Conservation (phyloP, 2,797 vertebrate genomes). For the Hapalemur alaotrensis region DNA sequence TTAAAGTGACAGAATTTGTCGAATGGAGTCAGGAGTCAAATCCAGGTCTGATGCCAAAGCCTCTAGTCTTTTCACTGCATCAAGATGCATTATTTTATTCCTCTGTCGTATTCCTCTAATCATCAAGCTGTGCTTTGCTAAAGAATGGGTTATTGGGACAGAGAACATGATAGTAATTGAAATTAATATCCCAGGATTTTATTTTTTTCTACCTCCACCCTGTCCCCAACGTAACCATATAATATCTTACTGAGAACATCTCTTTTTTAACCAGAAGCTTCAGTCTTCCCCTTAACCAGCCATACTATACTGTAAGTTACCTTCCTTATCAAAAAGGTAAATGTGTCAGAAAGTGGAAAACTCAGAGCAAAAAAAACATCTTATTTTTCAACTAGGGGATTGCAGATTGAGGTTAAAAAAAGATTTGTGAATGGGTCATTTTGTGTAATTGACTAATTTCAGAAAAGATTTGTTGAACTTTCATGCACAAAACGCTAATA, state of each 20-base stretch:
- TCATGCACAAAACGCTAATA: background rate
- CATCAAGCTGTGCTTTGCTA: background rate
- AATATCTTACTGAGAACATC: background rate
- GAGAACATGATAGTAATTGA: background rate
- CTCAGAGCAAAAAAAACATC: background rate
- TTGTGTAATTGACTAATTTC: conserved; percentile 39
- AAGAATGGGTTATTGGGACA: background rate
- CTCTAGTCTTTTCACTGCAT: background rate
- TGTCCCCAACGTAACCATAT: background rate
- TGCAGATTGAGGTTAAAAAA: background rate
- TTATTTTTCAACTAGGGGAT: background rate
- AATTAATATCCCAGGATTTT: background rate
- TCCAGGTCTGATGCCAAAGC: background rate
- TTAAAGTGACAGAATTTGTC: background rate
- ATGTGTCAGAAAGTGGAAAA: background rate
- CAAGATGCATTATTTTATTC: background rate
- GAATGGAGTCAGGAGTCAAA: background rate
- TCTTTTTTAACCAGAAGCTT: background rate
- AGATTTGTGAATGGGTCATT: background rate
- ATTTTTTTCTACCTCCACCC: background rate
- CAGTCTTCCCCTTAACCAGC: background rate
- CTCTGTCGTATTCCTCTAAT: background rate
- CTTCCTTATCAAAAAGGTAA: background rate
- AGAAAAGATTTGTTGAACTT: background rate
- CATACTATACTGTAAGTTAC: background rate